Percentiles rank a stretch among this genome's conserved stretches.
phyloP scores from a whole-genome alignment of 2,888 invertebrate species.

The Xiphydria camelus region DNA sequence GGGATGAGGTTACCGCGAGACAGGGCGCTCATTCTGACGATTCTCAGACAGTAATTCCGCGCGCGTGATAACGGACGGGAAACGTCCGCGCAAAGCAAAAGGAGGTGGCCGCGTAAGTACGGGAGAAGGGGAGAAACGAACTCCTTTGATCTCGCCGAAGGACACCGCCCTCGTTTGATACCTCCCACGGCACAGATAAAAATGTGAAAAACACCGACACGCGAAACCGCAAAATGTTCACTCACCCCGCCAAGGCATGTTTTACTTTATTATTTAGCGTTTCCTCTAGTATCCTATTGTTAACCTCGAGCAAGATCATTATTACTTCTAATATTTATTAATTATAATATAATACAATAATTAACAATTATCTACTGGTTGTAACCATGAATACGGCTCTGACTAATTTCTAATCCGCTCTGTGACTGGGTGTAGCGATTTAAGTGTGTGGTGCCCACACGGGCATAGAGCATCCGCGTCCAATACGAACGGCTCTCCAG shows the following conservation, averaged over 20 bases:
- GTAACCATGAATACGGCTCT: conserved; percentile 45
- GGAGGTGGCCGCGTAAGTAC: neutral
- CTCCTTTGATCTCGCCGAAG: conserved; percentile 12
- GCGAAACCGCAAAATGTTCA: conserved; percentile 61
- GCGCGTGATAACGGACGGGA: neutral
- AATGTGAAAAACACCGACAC: conserved; percentile 37
- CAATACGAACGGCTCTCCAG: no score
- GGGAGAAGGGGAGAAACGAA: neutral
- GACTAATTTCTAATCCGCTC: conserved; percentile 42
- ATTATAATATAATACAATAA: conserved; percentile 43
- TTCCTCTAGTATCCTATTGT: conserved; percentile 98
- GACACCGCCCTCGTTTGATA: conserved; percentile 41
- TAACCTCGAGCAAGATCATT: conserved; percentile 98
- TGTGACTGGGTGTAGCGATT: conserved; percentile 13
- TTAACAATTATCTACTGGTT: conserved; percentile 47
- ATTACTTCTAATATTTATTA: conserved; percentile 42
- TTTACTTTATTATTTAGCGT: conserved; percentile 93
- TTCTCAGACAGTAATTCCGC: neutral
- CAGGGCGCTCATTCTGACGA: conserved; percentile 1
- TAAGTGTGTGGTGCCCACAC: no score
- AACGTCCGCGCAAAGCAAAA: neutral
- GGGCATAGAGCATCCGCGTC: no score
- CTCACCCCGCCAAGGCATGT: conserved; percentile 95
- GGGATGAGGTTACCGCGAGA: conserved; percentile 22
- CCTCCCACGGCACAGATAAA: conserved; percentile 10